These are phyloP conservation scores for Protophormia terraenovae DNA, from an alignment of 2,888 invertebrate species.

Conservation along the genomic window DNA sequence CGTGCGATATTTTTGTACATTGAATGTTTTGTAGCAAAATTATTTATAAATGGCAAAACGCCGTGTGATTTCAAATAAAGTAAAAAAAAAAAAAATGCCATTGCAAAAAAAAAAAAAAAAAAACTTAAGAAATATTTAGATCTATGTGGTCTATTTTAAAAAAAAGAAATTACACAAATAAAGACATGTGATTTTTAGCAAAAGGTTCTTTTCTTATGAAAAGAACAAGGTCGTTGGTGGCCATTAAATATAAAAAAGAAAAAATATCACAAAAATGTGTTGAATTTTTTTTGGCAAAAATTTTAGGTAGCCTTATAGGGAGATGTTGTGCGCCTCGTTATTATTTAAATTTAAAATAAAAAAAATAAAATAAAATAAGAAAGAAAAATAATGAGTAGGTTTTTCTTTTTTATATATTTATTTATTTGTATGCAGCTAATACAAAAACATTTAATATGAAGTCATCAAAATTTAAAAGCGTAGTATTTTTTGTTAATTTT, in stretches of 20 bases:
- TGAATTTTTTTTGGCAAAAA: conserved; percentile 61
- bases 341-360: conserved; percentile 23
- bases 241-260: too few species aligned
- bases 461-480: conserved; percentile 51
- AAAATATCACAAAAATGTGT: not conserved
- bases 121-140: conserved; percentile 9
- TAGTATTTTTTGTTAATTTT: too few species aligned
- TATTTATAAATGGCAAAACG: conserved; percentile 74
- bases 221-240: conserved; percentile 61
- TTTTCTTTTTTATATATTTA: not conserved
- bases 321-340: conserved; percentile 59
- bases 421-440: conserved; percentile 10
- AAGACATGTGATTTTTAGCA: conserved; percentile 58
- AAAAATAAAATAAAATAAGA: not conserved
- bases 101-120: conserved; percentile 23
- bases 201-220: conserved; percentile 59
- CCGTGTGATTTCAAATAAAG: conserved; percentile 52
- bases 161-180: conserved; percentile 39
- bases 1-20: conserved; percentile 77
- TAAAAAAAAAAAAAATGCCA: conserved; percentile 28
- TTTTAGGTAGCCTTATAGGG: conserved; percentile 61
- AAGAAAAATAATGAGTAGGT: conserved; percentile 49
- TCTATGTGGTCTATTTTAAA: conserved; percentile 30
- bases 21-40: conserved; percentile 52
- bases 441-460: conserved; percentile 40